These are phyloP conservation scores for Entosphenus tridentatus DNA, from an alignment of 2,113 vertebrate genomes.

Conservation along the genomic window DNA sequence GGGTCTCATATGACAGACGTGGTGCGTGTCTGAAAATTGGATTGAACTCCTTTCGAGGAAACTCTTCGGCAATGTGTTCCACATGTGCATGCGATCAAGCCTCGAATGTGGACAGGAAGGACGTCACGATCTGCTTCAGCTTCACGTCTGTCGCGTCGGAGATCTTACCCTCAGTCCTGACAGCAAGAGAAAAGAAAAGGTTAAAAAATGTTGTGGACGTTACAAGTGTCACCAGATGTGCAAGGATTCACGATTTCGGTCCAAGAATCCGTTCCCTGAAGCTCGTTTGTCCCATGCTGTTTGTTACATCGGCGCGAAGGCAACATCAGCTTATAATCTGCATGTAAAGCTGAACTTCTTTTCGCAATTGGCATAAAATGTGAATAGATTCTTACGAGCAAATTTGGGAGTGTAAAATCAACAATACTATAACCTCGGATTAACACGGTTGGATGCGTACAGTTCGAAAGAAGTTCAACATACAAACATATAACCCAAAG, in stretches of 20 bases:
- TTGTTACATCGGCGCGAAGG: neutral
- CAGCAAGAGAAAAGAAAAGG: slow-evolving; percentile 12
- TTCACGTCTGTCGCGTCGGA: slow-evolving; percentile 62
- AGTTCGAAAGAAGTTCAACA: too few species aligned
- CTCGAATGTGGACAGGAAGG: slow-evolving; percentile 78
- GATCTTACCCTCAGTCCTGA: slow-evolving; percentile 66
- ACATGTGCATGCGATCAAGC: slow-evolving; percentile 22
- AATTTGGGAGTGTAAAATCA: too few species aligned
- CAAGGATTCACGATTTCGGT: neutral
- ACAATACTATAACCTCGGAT: too few species aligned
- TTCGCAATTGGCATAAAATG: neutral
- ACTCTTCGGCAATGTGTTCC: too few species aligned
- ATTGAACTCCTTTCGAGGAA: too few species aligned
- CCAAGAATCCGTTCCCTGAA: neutral
- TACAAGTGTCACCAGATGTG: neutral
- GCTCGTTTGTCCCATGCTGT: neutral
- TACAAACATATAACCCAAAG: too few species aligned
- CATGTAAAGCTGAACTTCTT: neutral
- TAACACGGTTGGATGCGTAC: too few species aligned
- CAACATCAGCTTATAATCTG: neutral
- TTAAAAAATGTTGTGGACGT: neutral
- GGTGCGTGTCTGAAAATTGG: too few species aligned
- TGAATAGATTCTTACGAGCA: too few species aligned
- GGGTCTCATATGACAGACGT: too few species aligned
- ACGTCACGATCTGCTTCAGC: slow-evolving; percentile 65